Base-by-base conservation (phyloP, 2,113 vertebrate genomes). In the Craseonycteris thonglongyai region DNA sequence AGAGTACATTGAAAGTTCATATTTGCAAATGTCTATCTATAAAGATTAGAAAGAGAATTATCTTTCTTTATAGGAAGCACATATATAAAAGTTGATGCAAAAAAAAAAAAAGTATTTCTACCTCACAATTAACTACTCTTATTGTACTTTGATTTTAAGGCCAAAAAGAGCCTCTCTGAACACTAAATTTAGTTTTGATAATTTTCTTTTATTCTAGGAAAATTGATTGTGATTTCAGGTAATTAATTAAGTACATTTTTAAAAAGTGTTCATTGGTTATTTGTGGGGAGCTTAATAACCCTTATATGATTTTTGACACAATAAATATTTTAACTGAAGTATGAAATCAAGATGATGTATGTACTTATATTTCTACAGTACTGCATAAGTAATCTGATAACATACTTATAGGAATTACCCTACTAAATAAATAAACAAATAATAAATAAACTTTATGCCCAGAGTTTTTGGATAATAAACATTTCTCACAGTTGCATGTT, bases 31-130 rank as follows among this genome's bases (percentile, higher is more conserved):
- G n/a, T n/a, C 9, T 18, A 65, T 65, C 33, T 61, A 11, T 61
- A 75, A 91, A 88, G 21, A 91, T 45, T 80, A 63, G 65, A 72
- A 91, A 81, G 30, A 21, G 28, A 85, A 35, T 90, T 51, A 40
- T 4, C 13, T 72, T 66, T 90, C 12, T 82, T 84, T 33, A n/a
- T 83, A 83, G 40, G 51, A 90, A 93, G 45, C 45, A 59, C 8
- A 65, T 28, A 65, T 7, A 51, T 74, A 86, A 92, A 83, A 79
- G 26, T 47, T 69, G 72, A 76, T 91, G 45, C 16, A 89, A 78
- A 59, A 69, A 95, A 88, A 91, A 89, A 78, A 59, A 69, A 95
- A 88, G 88, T 78, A 74, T 68, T 85, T 95, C 33, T n/a, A 7
- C 58, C 72, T 95, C 30, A 59, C 49, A 71, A 22, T 89, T 88